These are phyloP conservation scores for Agrilus cyanescens DNA, from an alignment of 2,888 invertebrate genomes.

Conservation along the genomic window DNA sequence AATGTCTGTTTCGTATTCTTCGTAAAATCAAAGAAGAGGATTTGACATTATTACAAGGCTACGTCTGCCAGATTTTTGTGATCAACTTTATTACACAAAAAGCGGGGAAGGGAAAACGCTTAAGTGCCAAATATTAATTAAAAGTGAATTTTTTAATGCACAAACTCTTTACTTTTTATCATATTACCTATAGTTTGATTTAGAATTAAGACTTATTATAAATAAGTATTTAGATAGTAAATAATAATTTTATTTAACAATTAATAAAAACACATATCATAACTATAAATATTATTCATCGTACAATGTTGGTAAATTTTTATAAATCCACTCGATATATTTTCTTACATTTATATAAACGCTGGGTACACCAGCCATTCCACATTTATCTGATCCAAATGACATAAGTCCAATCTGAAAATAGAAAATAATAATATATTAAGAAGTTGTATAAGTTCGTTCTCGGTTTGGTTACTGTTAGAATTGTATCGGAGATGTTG, in stretches of 20 bases:
- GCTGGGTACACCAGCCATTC: constrained; percentile 59
- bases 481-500: too few relatives aligned
- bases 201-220: background rate
- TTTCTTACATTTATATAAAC: constrained; percentile 66
- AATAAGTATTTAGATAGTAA: too few relatives aligned
- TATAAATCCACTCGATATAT: constrained; percentile 63
- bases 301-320: constrained; percentile 46
- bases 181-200: background rate
- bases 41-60: too few relatives aligned
- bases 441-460: too few relatives aligned
- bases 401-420: constrained; percentile 65
- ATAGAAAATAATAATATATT: too few relatives aligned
- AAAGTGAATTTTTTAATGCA: background rate
- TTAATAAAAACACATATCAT: background rate
- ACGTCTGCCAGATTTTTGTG: too few relatives aligned
- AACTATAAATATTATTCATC: constrained; percentile 15
- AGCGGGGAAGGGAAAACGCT: too few relatives aligned
- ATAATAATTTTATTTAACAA: background rate
- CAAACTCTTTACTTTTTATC: background rate
- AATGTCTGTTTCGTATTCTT: too few relatives aligned
- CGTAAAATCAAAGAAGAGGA: too few relatives aligned
- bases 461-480: too few relatives aligned
- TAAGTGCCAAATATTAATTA: too few relatives aligned
- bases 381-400: constrained; percentile 69
- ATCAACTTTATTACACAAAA: too few relatives aligned